Conservation (phyloP, 2,113 vertebrate genomes). For the Engystomops pustulosus region DNA sequence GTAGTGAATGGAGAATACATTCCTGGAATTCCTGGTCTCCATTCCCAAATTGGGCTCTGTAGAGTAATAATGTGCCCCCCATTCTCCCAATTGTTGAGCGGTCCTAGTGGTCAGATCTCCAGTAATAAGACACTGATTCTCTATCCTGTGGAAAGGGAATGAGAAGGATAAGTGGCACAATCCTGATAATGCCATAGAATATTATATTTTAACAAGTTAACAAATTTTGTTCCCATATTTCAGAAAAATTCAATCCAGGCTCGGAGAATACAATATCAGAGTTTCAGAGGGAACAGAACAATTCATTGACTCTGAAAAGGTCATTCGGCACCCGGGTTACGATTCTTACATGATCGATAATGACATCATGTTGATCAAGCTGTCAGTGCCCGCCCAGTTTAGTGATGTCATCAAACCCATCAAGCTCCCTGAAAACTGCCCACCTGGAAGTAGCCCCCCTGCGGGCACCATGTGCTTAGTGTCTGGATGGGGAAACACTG, state of each 20-base stretch:
- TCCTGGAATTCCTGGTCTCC: too few species aligned
- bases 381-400: slow-evolving; percentile 68
- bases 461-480: slow-evolving; percentile 77
- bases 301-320: slow-evolving; percentile 69
- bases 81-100: too few species aligned
- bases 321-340: slow-evolving; percentile 70
- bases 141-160: too few species aligned
- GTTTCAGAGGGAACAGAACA: slow-evolving; percentile 74
- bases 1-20: too few species aligned
- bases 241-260: slow-evolving; percentile 31
- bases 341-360: slow-evolving; percentile 71
- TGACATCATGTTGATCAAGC: slow-evolving; percentile 83
- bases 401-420: slow-evolving; percentile 70
- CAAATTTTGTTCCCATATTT: background rate
- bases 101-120: too few species aligned
- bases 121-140: too few species aligned
- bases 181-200: too few species aligned
- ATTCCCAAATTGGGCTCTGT: too few species aligned
- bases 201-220: background rate
- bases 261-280: slow-evolving; percentile 42
- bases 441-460: slow-evolving; percentile 64
- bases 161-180: too few species aligned
- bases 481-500: slow-evolving; percentile 85
- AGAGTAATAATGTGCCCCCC: too few species aligned
- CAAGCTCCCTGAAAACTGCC: slow-evolving; percentile 75